Evolutionary conservation across 1,140 invertebrate genomes (phyloP).

Genomic region (Eurosta solidaginis): DNA sequence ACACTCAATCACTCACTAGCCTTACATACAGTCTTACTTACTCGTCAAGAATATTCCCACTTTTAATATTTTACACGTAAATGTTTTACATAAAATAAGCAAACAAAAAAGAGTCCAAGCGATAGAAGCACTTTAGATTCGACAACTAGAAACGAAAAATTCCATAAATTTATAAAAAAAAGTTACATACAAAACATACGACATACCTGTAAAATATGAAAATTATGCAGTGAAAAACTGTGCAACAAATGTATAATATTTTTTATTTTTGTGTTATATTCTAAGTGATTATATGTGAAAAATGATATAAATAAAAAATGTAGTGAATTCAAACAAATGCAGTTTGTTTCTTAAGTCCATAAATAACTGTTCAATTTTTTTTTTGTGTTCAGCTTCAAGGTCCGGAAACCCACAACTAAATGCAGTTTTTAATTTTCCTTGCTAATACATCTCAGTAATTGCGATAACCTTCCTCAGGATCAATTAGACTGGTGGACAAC

Average conservation of each 20-base stretch:
- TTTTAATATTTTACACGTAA: not conserved
- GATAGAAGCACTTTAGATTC: not conserved
- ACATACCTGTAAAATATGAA: conserved; percentile 2
- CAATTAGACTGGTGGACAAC: too few species aligned
- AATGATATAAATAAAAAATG: conserved; percentile 34
- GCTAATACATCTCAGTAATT: too few species aligned
- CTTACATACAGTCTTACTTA: conserved; percentile 9
- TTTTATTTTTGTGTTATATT: conserved; percentile 8
- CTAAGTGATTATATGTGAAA: conserved; percentile 26
- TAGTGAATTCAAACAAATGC: conserved; percentile 33
- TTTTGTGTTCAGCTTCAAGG: too few species aligned
- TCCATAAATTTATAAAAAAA: not conserved
- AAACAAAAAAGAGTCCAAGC: not conserved
- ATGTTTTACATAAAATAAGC: not conserved
- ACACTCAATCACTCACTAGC: not conserved
- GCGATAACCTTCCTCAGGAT: too few species aligned
- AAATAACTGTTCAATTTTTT: too few species aligned
- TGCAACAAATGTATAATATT: not conserved
- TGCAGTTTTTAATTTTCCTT: too few species aligned
- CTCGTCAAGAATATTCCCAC: not conserved
- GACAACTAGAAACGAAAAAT: not conserved
- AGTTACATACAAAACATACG: not conserved
- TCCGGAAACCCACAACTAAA: too few species aligned
- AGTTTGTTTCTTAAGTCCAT: too few species aligned
- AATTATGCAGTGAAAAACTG: not conserved